These are phyloP conservation scores for Galerucella calmariensis DNA, from an alignment of 2,888 invertebrate species.

Conservation along the genomic window DNA sequence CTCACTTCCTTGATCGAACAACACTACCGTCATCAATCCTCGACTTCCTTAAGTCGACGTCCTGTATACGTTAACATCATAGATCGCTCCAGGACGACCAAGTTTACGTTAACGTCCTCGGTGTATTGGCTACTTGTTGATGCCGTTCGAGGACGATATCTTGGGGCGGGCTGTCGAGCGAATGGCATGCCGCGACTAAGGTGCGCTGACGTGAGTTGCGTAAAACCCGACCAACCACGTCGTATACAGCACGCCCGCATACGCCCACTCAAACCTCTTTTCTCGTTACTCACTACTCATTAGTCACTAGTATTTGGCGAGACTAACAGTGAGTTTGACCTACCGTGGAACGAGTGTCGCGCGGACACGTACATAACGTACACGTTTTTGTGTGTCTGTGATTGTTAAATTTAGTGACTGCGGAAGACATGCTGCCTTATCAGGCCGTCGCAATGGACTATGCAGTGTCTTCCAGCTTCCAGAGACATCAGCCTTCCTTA, in stretches of 20 bases:
- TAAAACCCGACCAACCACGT: conserved; percentile 63
- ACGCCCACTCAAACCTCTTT: conserved; percentile 58
- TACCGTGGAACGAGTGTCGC: conserved; percentile 20
- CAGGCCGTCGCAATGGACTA: conserved; percentile 91
- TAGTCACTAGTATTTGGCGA: conserved; percentile 53
- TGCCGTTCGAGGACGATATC: conserved; percentile 53
- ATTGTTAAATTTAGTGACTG: conserved; percentile 36
- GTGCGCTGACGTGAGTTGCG: conserved; percentile 59
- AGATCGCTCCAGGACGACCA: conserved; percentile 30
- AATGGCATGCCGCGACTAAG: conserved; percentile 59
- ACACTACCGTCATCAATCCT: conserved; percentile 26
- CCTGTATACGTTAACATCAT: conserved; percentile 33
- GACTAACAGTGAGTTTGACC: conserved; percentile 25
- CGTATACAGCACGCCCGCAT: conserved; percentile 55
- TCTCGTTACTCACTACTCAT: conserved; percentile 56
- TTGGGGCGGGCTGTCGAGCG: conserved; percentile 60
- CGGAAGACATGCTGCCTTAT: conserved; percentile 80
- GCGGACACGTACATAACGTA: conserved; percentile 17
- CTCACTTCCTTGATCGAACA: conserved; percentile 32
- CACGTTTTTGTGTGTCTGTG: conserved; percentile 26
- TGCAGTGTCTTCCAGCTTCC: conserved; percentile 69
- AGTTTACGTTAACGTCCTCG: conserved; percentile 26
- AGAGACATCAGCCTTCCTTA: conserved; percentile 61
- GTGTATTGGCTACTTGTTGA: conserved; percentile 67
- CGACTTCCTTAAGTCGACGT: conserved; percentile 29